A percentile compares a stretch with the other conserved stretches of the same genome.
Conservation (phyloP, 2,797 vertebrate genomes). For the Sebastes cheni region DNA sequence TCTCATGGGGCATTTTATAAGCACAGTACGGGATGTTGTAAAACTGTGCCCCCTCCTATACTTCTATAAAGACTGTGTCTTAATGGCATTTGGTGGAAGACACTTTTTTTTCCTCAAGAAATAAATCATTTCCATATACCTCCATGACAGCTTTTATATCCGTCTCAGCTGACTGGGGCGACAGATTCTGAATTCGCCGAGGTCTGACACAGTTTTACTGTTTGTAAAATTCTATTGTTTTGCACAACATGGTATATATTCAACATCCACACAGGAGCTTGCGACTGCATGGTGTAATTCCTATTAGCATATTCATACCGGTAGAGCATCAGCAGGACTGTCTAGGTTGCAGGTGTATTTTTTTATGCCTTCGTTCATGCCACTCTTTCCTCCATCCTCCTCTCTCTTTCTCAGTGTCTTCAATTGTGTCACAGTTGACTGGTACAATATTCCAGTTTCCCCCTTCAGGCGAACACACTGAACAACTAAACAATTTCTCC, state of each 20-base stretch:
- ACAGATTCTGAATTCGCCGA: constrained; percentile 2
- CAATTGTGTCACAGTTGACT: constrained; percentile 75
- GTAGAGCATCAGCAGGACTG: constrained; percentile 33
- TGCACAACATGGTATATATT: constrained; percentile 37
- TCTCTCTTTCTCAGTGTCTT: constrained; percentile 59
- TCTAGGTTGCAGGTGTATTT: constrained; percentile 36
- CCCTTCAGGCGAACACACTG: constrained; percentile 53
- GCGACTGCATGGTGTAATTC: constrained; percentile 24
- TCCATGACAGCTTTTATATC: constrained; percentile 45
- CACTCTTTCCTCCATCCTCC: constrained; percentile 17
- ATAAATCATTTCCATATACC: constrained; percentile 36
- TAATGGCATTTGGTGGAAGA: constrained; percentile 5
- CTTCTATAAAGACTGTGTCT: not conserved
- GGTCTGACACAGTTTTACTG: constrained; percentile 25
- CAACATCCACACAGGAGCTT: constrained; percentile 26
- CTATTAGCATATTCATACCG: constrained; percentile 71
- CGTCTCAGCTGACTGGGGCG: constrained; percentile 21
- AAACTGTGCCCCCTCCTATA: not conserved
- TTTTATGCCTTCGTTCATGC: constrained; percentile 33
- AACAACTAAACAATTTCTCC: constrained; percentile 68
- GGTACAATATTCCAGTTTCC: constrained; percentile 52
- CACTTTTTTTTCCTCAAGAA: not conserved
- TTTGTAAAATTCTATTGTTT: constrained; percentile 37
- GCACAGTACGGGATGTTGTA: not conserved
- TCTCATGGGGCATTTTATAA: not conserved